These are phyloP conservation scores for Lepidurus packardi DNA, from an alignment of 1,140 invertebrate genomes.

Conservation along the genomic window DNA sequence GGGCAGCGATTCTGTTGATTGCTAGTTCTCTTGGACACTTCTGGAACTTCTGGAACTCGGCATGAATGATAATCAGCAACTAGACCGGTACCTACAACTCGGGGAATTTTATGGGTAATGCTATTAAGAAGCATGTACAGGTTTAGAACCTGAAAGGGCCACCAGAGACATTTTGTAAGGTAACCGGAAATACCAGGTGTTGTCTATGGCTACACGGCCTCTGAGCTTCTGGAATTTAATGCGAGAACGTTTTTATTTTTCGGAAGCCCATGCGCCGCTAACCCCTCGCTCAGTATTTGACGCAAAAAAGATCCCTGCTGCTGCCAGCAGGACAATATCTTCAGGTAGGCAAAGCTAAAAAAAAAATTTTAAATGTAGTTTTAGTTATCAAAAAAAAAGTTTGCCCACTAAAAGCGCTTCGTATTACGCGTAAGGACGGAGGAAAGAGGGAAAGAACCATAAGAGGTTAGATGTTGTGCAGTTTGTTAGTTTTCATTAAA, in stretches of 20 bases:
- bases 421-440: neutral
- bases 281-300: neutral
- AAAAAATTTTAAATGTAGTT: neutral
- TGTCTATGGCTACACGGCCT: neutral
- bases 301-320: neutral
- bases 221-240: constrained; percentile 19
- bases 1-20: neutral
- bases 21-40: neutral
- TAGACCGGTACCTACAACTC: neutral
- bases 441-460: neutral
- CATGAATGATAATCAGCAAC: neutral
- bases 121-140: neutral
- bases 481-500: constrained; percentile 11
- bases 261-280: neutral
- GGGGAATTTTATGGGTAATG: neutral
- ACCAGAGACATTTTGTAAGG: neutral
- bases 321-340: neutral
- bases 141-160: neutral
- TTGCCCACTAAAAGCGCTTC: neutral
- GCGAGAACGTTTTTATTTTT: neutral
- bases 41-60: neutral
- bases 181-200: constrained; percentile 21
- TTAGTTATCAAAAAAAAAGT: neutral
- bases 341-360: neutral
- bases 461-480: neutral